phyloP scores from a whole-genome alignment of 2,797 vertebrate species.

The Parauchenoglanis ngamensis region DNA sequence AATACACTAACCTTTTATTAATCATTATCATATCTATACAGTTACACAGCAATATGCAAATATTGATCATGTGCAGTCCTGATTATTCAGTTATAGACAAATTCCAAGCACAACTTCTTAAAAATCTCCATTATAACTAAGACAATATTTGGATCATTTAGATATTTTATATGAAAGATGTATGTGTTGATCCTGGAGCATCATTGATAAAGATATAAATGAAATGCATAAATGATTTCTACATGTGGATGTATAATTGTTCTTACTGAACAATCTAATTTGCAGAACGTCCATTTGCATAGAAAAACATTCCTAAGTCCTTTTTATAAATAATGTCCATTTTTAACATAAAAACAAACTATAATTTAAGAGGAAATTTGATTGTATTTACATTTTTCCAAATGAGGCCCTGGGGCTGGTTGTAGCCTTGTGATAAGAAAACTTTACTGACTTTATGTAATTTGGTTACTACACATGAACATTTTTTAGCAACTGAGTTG shows the following conservation, averaged over 20 bases:
- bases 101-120: not conserved
- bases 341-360: conserved; percentile 3
- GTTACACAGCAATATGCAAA: not conserved
- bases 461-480: not conserved
- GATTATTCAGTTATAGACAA: conserved; percentile 1
- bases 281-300: not conserved
- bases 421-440: not conserved
- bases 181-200: not conserved
- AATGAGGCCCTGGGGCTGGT: not conserved
- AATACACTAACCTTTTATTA: not conserved
- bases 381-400: not conserved
- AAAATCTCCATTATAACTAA: not conserved
- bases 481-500: not conserved
- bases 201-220: not conserved
- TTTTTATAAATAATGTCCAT: not conserved
- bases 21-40: not conserved
- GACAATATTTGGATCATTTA: not conserved
- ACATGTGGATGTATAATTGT: not conserved
- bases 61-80: not conserved
- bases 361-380: not conserved
- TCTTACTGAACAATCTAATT: not conserved
- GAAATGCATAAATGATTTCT: not conserved
- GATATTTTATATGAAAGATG: not conserved
- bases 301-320: not conserved
- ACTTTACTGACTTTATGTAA: not conserved